Evolutionary conservation across 2,797 vertebrate genomes (phyloP), one percentile per base, ranked within the genome.

Genomic region (Valencia hispanica): DNA sequence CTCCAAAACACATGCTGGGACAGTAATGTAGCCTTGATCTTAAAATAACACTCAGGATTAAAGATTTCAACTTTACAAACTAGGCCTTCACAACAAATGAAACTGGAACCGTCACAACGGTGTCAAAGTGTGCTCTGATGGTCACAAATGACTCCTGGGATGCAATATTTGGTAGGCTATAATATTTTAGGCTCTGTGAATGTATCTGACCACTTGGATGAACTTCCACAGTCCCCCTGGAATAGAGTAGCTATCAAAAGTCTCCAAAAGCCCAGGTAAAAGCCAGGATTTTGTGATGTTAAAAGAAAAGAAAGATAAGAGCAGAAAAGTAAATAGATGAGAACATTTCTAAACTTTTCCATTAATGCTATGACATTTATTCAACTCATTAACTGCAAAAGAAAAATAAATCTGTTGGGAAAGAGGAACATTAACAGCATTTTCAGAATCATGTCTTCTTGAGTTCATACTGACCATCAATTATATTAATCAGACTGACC

Each of bases 11-110:
- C 70, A 80, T 51, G 79, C 39, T 77, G 43, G 45, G 73, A 74
- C 27, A 65, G n/a, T 73, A 55, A 22, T 11, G 18, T 1, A 55
- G 63, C 15, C 53, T 84, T 84, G 50, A 79, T 66, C n/a, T 53
- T 71, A 82, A 77, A 87, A 75, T 50, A 87, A 74, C 72, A 74
- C 77, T 30, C 63, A 34, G 50, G 27, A 66, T 25, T 17, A 22
- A 72, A 47, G 18, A 61, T 72, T 78, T 74, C 43, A 75, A 75
- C 5, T 32, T 25, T 41, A 4, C 59, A 70, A 34, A 66, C 22
- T 11, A 25, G 18, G 14, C 17, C 17, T 61, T 30, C 32, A 66
- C 32, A 72, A 36, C 12, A 68, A 30, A n/a, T 69, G 20, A 30
- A 17, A 12, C 30, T 63, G 9, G 18, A 34, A 20, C 18, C 5